These are phyloP conservation scores for Itoplectis maculator DNA, from an alignment of 2,888 invertebrate genomes.

Conservation along the genomic window DNA sequence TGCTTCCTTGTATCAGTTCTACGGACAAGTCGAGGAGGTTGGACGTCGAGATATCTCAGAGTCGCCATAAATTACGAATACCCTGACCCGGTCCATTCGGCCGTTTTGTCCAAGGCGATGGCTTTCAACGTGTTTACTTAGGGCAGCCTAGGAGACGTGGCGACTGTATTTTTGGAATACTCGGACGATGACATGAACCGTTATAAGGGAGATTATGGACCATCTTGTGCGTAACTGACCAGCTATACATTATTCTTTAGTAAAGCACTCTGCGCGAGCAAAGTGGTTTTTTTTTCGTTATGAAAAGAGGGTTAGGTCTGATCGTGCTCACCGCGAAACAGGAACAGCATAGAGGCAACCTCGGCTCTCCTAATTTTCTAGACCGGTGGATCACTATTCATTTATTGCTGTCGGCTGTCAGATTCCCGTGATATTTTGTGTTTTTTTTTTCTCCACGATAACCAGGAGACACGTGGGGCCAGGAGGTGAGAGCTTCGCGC, in stretches of 20 bases:
- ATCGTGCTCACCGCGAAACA: slow-evolving; percentile 67
- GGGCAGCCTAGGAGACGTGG: too few species aligned
- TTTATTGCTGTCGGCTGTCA: slow-evolving; percentile 69
- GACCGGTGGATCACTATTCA: slow-evolving; percentile 72
- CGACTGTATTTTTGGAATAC: background rate
- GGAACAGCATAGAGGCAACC: slow-evolving; percentile 73
- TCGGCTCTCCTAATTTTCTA: slow-evolving; percentile 71
- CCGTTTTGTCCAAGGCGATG: slow-evolving; percentile 21
- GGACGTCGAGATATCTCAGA: background rate
- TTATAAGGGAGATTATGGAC: background rate
- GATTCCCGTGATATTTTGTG: slow-evolving; percentile 29
- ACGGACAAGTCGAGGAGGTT: too few species aligned
- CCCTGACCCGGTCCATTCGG: slow-evolving; percentile 39
- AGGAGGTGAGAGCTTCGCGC: slow-evolving; percentile 1
- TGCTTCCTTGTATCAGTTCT: too few species aligned
- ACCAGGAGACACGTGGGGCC: slow-evolving; percentile 13
- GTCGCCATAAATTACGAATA: background rate
- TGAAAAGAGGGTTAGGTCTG: slow-evolving; percentile 9
- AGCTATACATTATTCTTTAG: background rate
- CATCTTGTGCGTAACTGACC: background rate
- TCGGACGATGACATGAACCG: background rate
- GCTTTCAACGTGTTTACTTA: slow-evolving; percentile 18
- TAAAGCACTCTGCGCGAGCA: background rate
- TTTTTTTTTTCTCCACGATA: slow-evolving; percentile 37
- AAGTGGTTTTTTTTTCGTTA: background rate